Evolutionary conservation across 53 echinoderm and acorn worm species (phyloP).

Genomic region (Stichopus horrens): DNA sequence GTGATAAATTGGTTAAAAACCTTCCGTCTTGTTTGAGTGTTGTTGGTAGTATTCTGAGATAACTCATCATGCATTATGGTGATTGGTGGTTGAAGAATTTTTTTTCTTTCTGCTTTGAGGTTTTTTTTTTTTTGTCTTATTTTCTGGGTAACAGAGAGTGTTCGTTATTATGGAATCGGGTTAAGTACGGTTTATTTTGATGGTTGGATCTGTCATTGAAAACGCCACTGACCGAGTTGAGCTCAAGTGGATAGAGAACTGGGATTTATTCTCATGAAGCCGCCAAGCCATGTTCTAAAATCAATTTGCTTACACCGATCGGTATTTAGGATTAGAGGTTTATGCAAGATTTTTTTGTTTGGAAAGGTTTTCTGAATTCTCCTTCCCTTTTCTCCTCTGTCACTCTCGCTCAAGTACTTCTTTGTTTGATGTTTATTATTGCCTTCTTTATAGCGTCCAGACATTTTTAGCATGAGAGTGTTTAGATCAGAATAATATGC

Average conservation of each 20-base stretch:
- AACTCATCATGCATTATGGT: neutral
- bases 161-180: slow-evolving; percentile 39
- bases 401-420: too few relatives aligned
- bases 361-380: neutral
- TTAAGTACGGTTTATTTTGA: slow-evolving; percentile 42
- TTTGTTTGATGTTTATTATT: too few relatives aligned
- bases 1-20: neutral
- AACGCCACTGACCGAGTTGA: slow-evolving; percentile 39
- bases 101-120: neutral
- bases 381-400: too few relatives aligned
- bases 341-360: neutral
- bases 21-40: neutral
- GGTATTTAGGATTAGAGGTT: neutral
- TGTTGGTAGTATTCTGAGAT: neutral
- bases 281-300: slow-evolving; percentile 26
- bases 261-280: slow-evolving; percentile 22
- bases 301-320: slow-evolving; percentile 21
- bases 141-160: neutral
- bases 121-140: neutral
- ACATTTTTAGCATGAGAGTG: too few relatives aligned
- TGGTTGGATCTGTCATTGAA: slow-evolving; percentile 23
- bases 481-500: too few relatives aligned
- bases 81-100: neutral
- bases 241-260: slow-evolving; percentile 15
- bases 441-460: too few relatives aligned